Conservation (phyloP, 2,113 vertebrate species). For the Trogon surrucura region DNA sequence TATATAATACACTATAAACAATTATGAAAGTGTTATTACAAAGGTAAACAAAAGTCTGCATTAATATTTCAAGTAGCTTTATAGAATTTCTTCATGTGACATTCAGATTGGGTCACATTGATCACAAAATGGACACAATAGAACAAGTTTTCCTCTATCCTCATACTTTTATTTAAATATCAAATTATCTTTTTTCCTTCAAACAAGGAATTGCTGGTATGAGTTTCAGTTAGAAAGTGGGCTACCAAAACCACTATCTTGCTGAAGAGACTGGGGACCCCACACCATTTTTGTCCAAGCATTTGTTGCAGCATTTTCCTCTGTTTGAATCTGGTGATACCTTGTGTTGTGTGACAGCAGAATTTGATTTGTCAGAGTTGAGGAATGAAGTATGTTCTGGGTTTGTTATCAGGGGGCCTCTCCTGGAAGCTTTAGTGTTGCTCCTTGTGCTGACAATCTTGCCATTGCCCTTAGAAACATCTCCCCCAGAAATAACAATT, state of each 20-base stretch:
- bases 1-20: constrained; percentile 28
- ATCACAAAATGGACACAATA: not conserved
- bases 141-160: not conserved
- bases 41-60: constrained; percentile 8
- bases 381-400: not conserved
- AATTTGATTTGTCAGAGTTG: not conserved
- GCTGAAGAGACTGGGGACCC: constrained; percentile 67
- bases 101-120: not conserved
- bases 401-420: not conserved
- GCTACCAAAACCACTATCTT: constrained; percentile 86
- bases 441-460: not conserved
- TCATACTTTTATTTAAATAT: constrained; percentile 26
- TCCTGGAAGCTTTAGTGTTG: not conserved
- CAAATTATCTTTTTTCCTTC: not conserved
- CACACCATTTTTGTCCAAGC: not conserved
- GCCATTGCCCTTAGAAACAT: not conserved
- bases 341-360: not conserved
- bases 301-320: constrained; percentile 27
- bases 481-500: not conserved
- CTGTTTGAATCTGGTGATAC: not conserved
- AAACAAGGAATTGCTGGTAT: not conserved
- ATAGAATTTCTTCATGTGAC: not conserved
- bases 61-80: constrained; percentile 38
- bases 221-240: constrained; percentile 58
- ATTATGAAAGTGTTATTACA: constrained; percentile 12